Evolutionary conservation across 2,888 invertebrate genomes (phyloP), one percentile per base, ranked within the genome.

Genomic region (Pollenia griseotomentosa): DNA sequence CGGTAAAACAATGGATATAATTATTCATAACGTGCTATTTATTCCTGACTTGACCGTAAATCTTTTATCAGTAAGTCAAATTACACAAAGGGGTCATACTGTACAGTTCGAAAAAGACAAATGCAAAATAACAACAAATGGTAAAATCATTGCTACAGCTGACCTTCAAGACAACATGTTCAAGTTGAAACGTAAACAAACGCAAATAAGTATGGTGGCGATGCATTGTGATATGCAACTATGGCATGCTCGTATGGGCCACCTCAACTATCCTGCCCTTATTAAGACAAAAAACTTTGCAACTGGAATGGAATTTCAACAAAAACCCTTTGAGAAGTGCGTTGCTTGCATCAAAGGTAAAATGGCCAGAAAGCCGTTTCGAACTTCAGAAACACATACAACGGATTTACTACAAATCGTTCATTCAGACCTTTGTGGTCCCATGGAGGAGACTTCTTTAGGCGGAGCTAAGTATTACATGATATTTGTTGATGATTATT

Each of bases 1-100:
- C 6, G 55, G 61, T 6, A 16, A 74, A 10, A 14, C 23, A 6
- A 46, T 23, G 44, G 14, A 61, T 4, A 48, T 68, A 16, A 51
- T 12, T 0, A 61, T 51, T 19, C 9, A 79, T 12, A 7, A 79
- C 0, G 79, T 79, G 2, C 11, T 70, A 2, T 79, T 61, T 33
- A 23, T 70, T 42, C 70, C 65, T 2, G 65, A 57, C 44, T 44
- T 81, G 44, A 70, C 75, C n/a, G 63, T 57, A n/a, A 85, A 85
- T 48, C 63, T 85, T 2, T 12, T 85, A 2, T 85, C 85, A 14
- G 80, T 85, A 2, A 63, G 80, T 16, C 70, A 80, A 75, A 85
- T 85, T 9, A 65, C 63, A 33, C 10, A 33, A 23, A 83, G 57
- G 16, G 71, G 59, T 40, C 42, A n/a, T 11, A 33, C 16, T 44